phyloP scores from a whole-genome alignment of 2,888 invertebrate genomes.

The Philaethria dido region DNA sequence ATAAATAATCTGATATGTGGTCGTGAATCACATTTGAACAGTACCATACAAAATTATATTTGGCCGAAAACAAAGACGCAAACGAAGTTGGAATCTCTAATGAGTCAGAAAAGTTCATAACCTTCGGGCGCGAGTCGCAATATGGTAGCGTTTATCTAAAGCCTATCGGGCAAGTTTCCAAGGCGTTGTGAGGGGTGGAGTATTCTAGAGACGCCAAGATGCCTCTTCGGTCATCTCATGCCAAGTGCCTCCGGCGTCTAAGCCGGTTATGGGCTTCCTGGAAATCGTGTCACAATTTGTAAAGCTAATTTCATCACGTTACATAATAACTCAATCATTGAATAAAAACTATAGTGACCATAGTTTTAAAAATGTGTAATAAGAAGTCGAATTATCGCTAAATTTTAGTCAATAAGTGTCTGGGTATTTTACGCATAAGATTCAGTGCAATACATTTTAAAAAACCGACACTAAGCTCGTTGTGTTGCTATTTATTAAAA shows the following conservation, averaged over 20 bases:
- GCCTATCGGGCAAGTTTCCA: conserved; percentile 75
- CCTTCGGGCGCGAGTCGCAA: conserved; percentile 51
- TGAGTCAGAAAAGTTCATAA: conserved; percentile 38
- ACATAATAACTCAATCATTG: conserved; percentile 7
- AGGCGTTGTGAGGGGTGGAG: conserved; percentile 59
- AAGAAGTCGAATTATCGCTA: no score
- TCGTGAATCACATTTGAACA: conserved; percentile 36
- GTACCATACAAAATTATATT: conserved; percentile 34
- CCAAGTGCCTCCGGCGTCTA: conserved; percentile 56
- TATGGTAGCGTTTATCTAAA: conserved; percentile 68
- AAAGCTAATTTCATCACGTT: conserved; percentile 27
- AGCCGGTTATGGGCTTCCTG: conserved; percentile 42
- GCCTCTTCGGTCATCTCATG: conserved; percentile 58
- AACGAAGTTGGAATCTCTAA: conserved; percentile 34
- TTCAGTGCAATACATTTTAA: neutral
- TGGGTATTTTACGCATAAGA: neutral
- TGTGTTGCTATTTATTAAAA: no score
- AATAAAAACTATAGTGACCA: neutral
- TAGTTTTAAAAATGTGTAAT: no score
- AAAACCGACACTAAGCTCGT: neutral
- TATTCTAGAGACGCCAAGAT: conserved; percentile 56
- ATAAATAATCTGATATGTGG: conserved; percentile 37
- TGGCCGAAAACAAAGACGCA: conserved; percentile 28
- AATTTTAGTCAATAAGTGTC: no score
- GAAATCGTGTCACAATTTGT: conserved; percentile 34